Percentiles rank a stretch among this genome's conserved stretches.
Conservation (phyloP, 2,797 vertebrate genomes). For the Cossypha heuglini region DNA sequence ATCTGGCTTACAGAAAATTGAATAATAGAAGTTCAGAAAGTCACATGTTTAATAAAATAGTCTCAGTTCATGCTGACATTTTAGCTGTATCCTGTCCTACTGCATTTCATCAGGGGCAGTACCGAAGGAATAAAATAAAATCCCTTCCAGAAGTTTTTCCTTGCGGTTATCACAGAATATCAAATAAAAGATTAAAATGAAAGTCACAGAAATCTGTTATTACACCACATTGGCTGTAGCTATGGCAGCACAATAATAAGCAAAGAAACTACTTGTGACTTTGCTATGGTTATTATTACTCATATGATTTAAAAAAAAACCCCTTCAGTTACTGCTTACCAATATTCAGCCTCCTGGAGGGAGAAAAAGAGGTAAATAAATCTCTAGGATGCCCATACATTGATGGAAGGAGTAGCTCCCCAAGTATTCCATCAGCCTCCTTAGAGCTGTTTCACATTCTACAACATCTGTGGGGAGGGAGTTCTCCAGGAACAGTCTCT, state of each 20-base stretch:
- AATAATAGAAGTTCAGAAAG: neutral
- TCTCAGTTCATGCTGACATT: neutral
- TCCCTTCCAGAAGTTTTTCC: neutral
- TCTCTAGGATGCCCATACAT: neutral
- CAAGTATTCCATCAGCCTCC: neutral
- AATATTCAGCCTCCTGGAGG: neutral
- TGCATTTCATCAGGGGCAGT: neutral
- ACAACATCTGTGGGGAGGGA: neutral
- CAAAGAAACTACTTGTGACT: neutral
- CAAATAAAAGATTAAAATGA: neutral
- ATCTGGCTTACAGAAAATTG: neutral
- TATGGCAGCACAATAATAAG: neutral
- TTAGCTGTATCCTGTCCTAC: neutral
- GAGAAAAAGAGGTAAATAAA: neutral
- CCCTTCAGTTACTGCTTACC: neutral
- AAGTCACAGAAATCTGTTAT: neutral
- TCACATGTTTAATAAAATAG: neutral
- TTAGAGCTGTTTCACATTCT: neutral
- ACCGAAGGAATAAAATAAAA: neutral
- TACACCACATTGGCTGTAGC: neutral
- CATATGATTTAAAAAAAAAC: accelerated
- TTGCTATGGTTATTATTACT: neutral
- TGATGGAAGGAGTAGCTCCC: neutral
- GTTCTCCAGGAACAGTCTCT: neutral
- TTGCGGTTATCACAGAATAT: neutral